These are phyloP conservation scores for Myocastor coypus DNA, from an alignment of 2,113 vertebrate species.

Conservation along the genomic window DNA sequence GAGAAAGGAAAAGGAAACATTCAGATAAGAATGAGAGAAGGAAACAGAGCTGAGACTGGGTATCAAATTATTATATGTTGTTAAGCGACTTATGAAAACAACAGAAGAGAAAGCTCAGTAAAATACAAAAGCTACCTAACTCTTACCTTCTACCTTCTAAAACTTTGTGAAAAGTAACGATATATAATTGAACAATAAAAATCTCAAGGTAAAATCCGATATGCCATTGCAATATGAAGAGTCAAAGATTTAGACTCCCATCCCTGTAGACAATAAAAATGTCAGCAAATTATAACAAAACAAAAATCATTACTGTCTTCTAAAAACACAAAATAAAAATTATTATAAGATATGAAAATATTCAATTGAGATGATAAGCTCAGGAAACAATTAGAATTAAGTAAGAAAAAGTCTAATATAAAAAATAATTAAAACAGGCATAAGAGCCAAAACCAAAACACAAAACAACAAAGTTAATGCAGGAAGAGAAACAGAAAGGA, in stretches of 20 bases:
- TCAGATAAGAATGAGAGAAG: neutral
- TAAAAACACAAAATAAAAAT: neutral
- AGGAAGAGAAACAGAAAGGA: neutral
- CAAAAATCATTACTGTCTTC: neutral
- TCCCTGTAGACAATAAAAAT: neutral
- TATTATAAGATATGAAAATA: neutral
- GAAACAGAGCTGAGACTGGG: neutral
- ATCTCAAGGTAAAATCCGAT: neutral
- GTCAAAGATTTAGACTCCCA: neutral
- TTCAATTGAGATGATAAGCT: slow-evolving; percentile 18
- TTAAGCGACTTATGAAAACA: slow-evolving; percentile 15
- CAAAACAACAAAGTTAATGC: neutral
- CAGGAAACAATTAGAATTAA: neutral
- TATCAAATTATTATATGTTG: neutral
- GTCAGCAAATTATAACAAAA: neutral
- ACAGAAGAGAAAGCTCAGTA: neutral
- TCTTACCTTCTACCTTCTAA: neutral
- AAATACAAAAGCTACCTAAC: neutral
- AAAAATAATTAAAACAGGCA: slow-evolving; percentile 25
- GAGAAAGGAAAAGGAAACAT: neutral
- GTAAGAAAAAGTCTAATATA: neutral
- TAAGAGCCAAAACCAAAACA: neutral
- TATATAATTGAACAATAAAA: neutral
- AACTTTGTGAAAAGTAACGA: slow-evolving; percentile 15
- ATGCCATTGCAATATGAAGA: neutral